Evolutionary conservation across 2,113 vertebrate genomes (phyloP).

Genomic region (Cyanoderma ruficeps): DNA sequence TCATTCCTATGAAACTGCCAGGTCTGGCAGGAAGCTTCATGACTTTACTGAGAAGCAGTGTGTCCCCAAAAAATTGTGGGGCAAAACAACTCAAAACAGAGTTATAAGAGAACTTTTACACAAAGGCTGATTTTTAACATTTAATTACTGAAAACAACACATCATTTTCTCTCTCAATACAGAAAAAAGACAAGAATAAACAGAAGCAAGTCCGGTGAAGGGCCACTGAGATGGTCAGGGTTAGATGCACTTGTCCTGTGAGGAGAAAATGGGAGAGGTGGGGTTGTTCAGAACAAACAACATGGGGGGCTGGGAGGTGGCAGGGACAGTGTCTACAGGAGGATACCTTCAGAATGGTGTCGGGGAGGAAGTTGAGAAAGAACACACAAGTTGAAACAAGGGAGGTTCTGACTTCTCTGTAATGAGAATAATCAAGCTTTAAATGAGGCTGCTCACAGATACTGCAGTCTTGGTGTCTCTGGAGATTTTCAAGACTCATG

Average conservation of each 20-base stretch:
- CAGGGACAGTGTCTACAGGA: neutral
- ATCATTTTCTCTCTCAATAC: neutral
- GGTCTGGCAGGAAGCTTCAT: neutral
- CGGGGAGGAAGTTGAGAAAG: neutral
- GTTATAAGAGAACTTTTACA: neutral
- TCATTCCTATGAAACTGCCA: neutral
- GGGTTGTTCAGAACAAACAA: neutral
- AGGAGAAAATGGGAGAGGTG: neutral
- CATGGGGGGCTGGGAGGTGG: rapidly evolving
- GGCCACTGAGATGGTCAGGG: neutral
- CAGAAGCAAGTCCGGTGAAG: neutral
- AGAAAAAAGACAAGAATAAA: neutral
- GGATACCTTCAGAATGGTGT: neutral
- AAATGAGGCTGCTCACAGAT: neutral
- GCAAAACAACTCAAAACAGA: neutral
- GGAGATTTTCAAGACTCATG: neutral
- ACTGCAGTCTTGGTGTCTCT: neutral
- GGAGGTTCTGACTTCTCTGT: neutral
- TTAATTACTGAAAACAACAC: neutral
- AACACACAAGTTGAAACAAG: neutral
- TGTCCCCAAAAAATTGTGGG: neutral
- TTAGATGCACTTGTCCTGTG: neutral
- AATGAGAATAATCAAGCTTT: neutral
- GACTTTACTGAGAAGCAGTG: neutral
- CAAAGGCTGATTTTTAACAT: neutral